Evolutionary conservation across 2,113 vertebrate species (phyloP).

Genomic region (Epinephelus moara): DNA sequence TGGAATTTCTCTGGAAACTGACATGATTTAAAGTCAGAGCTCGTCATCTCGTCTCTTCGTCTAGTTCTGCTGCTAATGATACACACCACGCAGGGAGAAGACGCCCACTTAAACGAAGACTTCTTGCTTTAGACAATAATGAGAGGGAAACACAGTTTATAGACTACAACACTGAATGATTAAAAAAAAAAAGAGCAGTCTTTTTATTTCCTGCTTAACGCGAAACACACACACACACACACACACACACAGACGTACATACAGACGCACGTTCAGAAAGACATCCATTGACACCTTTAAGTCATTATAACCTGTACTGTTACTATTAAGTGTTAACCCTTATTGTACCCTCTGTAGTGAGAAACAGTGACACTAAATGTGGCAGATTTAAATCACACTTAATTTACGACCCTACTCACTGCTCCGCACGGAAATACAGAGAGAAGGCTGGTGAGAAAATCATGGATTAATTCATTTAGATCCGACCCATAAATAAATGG

Average conservation of each 20-base stretch:
- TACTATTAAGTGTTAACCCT: neutral
- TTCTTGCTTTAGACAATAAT: constrained; percentile 35
- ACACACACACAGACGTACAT: neutral
- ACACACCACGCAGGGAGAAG: neutral
- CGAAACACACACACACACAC: neutral
- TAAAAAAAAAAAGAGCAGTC: neutral
- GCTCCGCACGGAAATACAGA: constrained; percentile 8
- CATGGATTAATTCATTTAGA: constrained; percentile 47
- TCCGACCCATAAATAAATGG: constrained; percentile 42
- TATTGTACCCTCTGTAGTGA: neutral
- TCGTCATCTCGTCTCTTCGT: constrained; percentile 26
- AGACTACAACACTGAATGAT: neutral
- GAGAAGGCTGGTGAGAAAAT: constrained; percentile 18
- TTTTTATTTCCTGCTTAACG: constrained; percentile 1
- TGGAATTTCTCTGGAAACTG: constrained; percentile 28
- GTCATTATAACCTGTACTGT: neutral
- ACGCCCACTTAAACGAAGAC: constrained; percentile 1
- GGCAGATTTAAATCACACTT: constrained; percentile 21
- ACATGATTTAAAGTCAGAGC: constrained; percentile 34
- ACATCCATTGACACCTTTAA: neutral
- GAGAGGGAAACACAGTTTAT: neutral
- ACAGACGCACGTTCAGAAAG: too few species aligned
- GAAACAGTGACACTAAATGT: neutral
- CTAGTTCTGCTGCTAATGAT: constrained; percentile 37
- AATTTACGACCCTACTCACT: constrained; percentile 23